Evolutionary conservation across 2,797 vertebrate genomes (phyloP), one percentile per base, ranked within the genome.

Genomic region (Atherinosoma microstoma): DNA sequence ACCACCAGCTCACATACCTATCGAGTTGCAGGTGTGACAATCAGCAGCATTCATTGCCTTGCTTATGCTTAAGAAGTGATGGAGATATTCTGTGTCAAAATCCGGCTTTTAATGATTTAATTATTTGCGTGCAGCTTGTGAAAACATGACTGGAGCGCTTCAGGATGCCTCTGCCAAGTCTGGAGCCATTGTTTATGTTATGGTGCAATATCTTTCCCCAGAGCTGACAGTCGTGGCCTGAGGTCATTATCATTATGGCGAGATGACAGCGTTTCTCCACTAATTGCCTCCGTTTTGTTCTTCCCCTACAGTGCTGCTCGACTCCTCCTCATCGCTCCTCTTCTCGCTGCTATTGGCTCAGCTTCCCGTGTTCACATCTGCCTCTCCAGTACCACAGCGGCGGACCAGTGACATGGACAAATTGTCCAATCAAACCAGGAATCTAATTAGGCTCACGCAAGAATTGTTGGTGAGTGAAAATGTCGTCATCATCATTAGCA

Each of bases 401-500:
- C 84, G 91, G 62, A 54, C 85, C 66, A 90, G 57, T 34, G 94
- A 96, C 71, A 90, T 95, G 87, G 95, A 96, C 83, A 94, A 89
- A 86, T 87, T 96, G 86, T 94, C 93, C 89, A 96, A 96, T 89
- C 94, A 96, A 89, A 95, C 94, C 73, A 94, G 88, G 71, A 93
- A 95, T 79, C 92, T 96, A 64, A 93, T 95, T 84, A 95, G 92
- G 91, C 89, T 95, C 78, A 94, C 95, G 49, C 93, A 94, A 70
- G 94, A 95, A 83, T 89, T 96, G 78, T 85, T 95, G 92, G 95
- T 96, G 85, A 94, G 94, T 94, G 73, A 47, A 56, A 20, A 51
- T 67, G 70, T 32, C 29, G 30, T 79, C 69, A 73, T 32, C 6
- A 6, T 62, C 34, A 79, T 68, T 10, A 36, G 29, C 32, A 54